A percentile compares a stretch with the other conserved stretches of the same genome.
These are phyloP conservation scores for Peribatodes rhomboidaria DNA, from an alignment of 2,888 invertebrate genomes.

Conservation along the genomic window DNA sequence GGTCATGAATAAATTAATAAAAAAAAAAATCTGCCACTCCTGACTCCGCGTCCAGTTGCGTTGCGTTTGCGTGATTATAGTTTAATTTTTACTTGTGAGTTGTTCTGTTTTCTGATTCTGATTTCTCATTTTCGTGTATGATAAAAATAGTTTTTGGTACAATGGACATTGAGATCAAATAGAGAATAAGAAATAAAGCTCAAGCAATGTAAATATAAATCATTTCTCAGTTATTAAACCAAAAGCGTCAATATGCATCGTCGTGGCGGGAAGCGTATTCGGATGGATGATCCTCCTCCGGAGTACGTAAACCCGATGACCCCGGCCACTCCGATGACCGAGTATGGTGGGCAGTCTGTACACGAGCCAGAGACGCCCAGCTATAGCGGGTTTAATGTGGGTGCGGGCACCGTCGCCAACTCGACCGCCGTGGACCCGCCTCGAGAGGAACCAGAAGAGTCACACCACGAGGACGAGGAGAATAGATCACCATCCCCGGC, in stretches of 20 bases:
- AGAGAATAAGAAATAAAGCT: not conserved
- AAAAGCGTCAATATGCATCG: constrained; percentile 89
- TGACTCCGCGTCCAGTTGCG: too few species aligned
- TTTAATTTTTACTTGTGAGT: too few species aligned
- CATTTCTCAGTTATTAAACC: not conserved
- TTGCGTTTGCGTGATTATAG: too few species aligned
- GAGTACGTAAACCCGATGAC: constrained; percentile 92
- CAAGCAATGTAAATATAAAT: not conserved
- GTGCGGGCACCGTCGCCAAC: constrained; percentile 67
- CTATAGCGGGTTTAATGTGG: constrained; percentile 76
- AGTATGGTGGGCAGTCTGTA: constrained; percentile 82
- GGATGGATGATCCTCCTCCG: constrained; percentile 96
- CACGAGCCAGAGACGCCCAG: constrained; percentile 83
- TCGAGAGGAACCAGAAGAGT: constrained; percentile 74
- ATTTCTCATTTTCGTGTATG: not conserved
- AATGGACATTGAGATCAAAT: not conserved
- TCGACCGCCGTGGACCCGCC: constrained; percentile 68
- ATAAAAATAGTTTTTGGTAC: not conserved
- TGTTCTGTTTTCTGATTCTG: not conserved
- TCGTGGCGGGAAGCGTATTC: constrained; percentile 94
- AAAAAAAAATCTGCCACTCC: too few species aligned
- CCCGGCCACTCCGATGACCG: constrained; percentile 84
- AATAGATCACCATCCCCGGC: constrained; percentile 86
- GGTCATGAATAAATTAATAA: too few species aligned
- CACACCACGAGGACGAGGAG: constrained; percentile 71